A percentile compares a stretch with the other conserved stretches of the same genome.
Conservation (phyloP, 2,888 invertebrate genomes). For the Apodemia hepburni region DNA sequence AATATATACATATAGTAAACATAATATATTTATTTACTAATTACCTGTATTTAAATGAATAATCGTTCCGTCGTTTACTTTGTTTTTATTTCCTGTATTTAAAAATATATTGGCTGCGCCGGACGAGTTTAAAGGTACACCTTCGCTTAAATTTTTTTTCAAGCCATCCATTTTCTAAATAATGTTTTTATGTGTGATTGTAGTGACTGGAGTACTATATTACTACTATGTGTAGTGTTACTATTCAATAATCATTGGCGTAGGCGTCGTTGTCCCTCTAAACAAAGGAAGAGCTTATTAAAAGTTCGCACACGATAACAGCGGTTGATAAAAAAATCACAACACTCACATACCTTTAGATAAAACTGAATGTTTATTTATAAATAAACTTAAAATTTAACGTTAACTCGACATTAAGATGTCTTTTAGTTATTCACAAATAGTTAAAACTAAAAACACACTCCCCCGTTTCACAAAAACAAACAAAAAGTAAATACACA, state of each 20-base stretch:
- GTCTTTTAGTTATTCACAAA: conserved; percentile 35
- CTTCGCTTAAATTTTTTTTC: conserved; percentile 63
- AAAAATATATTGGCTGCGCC: conserved; percentile 70
- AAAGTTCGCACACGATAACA: conserved; percentile 62
- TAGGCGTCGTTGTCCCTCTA: conserved; percentile 60
- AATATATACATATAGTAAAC: conserved; percentile 4
- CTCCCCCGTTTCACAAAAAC: conserved; percentile 38
- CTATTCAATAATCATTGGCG: conserved; percentile 47
- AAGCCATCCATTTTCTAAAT: conserved; percentile 57
- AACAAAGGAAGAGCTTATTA: conserved; percentile 71
- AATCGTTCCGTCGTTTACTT: conserved; percentile 64
- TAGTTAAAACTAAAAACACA: conserved; percentile 31
- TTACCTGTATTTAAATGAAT: conserved; percentile 71
- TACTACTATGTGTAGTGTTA: conserved; percentile 45
- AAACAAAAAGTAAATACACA: conserved; percentile 51
- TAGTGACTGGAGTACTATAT: conserved; percentile 33
- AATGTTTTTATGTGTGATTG: conserved; percentile 7
- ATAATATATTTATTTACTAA: conserved; percentile 2
- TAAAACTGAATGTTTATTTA: conserved; percentile 25
- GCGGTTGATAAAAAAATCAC: conserved; percentile 50
- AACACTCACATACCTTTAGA: conserved; percentile 45
- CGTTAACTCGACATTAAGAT: conserved; percentile 32
- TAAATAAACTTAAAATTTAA: conserved; percentile 27
- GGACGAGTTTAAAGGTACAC: conserved; percentile 62
- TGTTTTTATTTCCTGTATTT: conserved; percentile 62